Evolutionary conservation across 2,797 vertebrate species (phyloP).

Genomic region (Hydrolagus colliei): DNA sequence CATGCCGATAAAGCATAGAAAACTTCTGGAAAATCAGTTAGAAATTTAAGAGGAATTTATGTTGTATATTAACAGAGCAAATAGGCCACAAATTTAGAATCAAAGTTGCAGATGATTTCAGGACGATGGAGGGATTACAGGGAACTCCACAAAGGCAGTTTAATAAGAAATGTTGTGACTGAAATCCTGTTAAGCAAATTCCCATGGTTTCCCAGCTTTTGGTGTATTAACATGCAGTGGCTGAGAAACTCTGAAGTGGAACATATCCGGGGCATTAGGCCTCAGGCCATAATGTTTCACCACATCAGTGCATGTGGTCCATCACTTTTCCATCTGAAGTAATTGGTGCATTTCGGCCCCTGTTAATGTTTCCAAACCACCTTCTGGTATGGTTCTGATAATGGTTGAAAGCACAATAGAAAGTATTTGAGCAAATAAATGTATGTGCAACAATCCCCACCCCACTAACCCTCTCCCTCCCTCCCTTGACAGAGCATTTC

Average conservation of each 20-base stretch:
- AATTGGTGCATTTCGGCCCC: constrained; percentile 32
- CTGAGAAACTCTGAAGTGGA: constrained; percentile 54
- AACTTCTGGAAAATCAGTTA: neutral
- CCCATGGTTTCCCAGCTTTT: constrained; percentile 47
- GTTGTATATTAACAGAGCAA: neutral
- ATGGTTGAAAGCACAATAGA: constrained; percentile 1
- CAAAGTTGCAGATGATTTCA: neutral
- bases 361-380: constrained; percentile 26
- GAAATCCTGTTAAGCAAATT: constrained; percentile 45
- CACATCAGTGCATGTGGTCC: constrained; percentile 43
- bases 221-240: constrained; percentile 42
- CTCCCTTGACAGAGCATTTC: neutral
- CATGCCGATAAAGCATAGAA: neutral
- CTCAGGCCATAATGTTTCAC: constrained; percentile 47
- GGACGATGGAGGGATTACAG: neutral
- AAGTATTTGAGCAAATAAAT: constrained; percentile 17
- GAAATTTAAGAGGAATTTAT: neutral
- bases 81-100: neutral
- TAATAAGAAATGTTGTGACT: constrained; percentile 7
- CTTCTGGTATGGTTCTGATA: neutral
- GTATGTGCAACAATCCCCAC: neutral
- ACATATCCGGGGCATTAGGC: constrained; percentile 50
- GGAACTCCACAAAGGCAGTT: constrained; percentile 3
- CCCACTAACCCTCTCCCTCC: too few species aligned
- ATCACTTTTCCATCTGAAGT: constrained; percentile 49